These are phyloP conservation scores for Anastrepha ludens DNA, from an alignment of 1,140 invertebrate species.

Conservation along the genomic window DNA sequence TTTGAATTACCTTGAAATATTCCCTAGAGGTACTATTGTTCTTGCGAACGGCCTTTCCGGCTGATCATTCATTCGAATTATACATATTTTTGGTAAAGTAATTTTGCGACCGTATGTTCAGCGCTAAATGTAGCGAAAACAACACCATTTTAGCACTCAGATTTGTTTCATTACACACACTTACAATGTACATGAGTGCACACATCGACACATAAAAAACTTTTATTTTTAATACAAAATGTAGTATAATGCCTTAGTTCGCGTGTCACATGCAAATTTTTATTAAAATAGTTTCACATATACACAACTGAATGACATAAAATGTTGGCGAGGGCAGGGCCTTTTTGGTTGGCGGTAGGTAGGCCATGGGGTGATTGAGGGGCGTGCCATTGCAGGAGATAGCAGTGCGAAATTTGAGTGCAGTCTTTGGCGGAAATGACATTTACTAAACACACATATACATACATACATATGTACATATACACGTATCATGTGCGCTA, in stretches of 20 bases:
- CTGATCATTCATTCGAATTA: background rate
- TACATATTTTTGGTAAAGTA: background rate
- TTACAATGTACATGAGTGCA: no score
- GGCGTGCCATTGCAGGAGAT: background rate
- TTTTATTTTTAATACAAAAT: background rate
- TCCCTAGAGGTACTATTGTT: background rate
- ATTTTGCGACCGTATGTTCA: background rate
- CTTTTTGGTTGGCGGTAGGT: background rate
- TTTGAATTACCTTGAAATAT: no score
- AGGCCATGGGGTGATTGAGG: background rate
- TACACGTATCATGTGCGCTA: no score
- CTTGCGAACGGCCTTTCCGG: background rate
- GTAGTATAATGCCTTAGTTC: background rate
- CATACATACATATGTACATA: background rate
- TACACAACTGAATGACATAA: background rate
- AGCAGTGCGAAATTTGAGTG: background rate
- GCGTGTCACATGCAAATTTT: conserved; percentile 36
- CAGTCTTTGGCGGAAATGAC: background rate
- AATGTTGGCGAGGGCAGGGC: background rate
- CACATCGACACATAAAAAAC: background rate
- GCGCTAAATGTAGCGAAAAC: conserved; percentile 33
- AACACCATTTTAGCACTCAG: conserved; percentile 4
- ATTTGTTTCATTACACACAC: background rate
- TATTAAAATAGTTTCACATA: conserved; percentile 12
- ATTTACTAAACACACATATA: background rate